These are phyloP conservation scores for Elgaria multicarinata DNA, from an alignment of 2,113 vertebrate genomes.

Conservation along the genomic window DNA sequence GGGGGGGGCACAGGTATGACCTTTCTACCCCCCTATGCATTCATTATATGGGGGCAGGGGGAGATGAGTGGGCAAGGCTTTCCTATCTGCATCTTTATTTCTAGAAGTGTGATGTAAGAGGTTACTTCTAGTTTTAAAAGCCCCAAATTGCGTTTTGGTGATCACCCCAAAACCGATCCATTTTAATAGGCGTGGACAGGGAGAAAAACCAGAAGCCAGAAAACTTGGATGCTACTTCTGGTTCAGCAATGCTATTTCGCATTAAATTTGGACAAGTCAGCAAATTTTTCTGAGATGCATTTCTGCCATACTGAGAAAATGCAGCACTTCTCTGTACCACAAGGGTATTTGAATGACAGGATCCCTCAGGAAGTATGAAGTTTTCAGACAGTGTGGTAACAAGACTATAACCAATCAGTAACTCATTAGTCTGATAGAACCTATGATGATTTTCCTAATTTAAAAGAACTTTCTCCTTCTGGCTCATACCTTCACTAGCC, in stretches of 20 bases:
- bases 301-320: not conserved
- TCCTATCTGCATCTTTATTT: not conserved
- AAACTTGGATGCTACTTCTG: not conserved
- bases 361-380: not conserved
- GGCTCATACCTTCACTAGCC: not conserved
- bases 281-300: not conserved
- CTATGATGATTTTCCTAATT: not conserved
- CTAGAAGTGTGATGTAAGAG: not conserved
- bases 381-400: not conserved
- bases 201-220: not conserved
- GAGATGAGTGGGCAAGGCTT: not conserved
- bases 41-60: not conserved
- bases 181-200: not conserved
- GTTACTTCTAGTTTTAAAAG: not conserved
- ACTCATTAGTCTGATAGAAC: not conserved
- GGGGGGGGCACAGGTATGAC: not conserved
- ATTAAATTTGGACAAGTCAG: not conserved
- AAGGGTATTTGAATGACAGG: not conserved
- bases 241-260: not conserved
- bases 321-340: not conserved
- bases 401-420: not conserved
- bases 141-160: not conserved
- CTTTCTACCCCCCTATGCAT: not conserved
- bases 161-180: too few relatives aligned
- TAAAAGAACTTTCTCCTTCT: fast-evolving